Conservation (phyloP, 2,797 vertebrate species). For the Pteropus rufus region DNA sequence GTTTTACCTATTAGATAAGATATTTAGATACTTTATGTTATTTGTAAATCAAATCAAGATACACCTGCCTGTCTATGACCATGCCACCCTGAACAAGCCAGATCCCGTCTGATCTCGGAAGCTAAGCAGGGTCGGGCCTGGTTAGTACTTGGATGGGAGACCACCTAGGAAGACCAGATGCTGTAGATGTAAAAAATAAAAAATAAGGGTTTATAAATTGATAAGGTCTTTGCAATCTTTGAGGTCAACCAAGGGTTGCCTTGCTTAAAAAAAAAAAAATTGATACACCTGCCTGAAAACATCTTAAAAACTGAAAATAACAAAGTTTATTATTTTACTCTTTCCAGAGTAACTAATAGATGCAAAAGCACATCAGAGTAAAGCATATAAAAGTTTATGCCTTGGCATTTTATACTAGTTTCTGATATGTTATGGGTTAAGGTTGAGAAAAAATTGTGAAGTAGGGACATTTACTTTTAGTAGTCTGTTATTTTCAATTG, state of each 20-base stretch:
- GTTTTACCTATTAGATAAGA: not conserved
- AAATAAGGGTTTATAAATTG: too few species aligned
- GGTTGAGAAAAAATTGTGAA: not conserved
- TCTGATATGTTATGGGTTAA: not conserved
- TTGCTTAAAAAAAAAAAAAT: too few species aligned
- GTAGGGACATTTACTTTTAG: not conserved
- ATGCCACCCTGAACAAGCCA: too few species aligned
- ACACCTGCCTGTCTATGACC: too few species aligned
- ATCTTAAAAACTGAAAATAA: conserved; percentile 7
- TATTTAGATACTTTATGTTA: not conserved
- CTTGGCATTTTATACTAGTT: not conserved
- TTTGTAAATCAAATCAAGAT: conserved; percentile 22
- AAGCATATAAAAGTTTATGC: not conserved
- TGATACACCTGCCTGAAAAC: not conserved
- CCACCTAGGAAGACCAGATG: too few species aligned
- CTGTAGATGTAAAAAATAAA: too few species aligned
- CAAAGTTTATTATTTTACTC: not conserved
- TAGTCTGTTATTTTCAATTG: not conserved
- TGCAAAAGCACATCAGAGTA: not conserved
- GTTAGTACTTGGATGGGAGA: too few species aligned
- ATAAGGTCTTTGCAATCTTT: too few species aligned
- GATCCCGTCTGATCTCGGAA: too few species aligned
- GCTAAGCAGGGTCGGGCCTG: too few species aligned
- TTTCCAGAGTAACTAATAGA: not conserved
- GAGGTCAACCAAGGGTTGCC: too few species aligned